Evolutionary conservation across 2,113 vertebrate genomes (phyloP).

Genomic region (Regulus satrapa): DNA sequence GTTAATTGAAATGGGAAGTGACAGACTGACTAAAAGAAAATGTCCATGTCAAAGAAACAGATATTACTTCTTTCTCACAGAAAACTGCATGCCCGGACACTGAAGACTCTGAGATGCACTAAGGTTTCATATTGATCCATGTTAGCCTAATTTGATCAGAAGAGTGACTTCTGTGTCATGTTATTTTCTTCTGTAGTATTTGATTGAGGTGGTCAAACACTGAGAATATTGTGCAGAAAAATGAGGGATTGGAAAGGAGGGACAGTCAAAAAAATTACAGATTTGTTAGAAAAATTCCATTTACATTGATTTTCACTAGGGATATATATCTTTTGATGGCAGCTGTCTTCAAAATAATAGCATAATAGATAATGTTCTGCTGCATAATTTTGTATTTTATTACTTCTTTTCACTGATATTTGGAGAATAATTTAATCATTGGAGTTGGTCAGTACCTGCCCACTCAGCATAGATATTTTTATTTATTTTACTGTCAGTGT

Average conservation of each 20-base stretch:
- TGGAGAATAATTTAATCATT: background rate
- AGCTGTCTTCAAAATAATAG: slow-evolving; percentile 19
- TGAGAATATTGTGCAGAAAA: background rate
- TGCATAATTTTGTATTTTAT: background rate
- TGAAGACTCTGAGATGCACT: slow-evolving; percentile 26
- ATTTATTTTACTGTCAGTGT: background rate
- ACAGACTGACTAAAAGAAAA: slow-evolving; percentile 85
- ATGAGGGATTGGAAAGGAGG: background rate
- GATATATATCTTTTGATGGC: slow-evolving; percentile 1
- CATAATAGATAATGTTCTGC: background rate
- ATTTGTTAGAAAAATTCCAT: background rate
- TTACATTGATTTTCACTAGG: background rate
- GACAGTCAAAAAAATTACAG: background rate
- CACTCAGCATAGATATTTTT: background rate
- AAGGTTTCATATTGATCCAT: slow-evolving; percentile 70
- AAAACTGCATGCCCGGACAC: slow-evolving; percentile 62
- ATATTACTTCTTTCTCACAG: slow-evolving; percentile 73
- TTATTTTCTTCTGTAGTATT: slow-evolving; percentile 36
- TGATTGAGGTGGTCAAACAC: slow-evolving; percentile 41
- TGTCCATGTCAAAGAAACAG: slow-evolving; percentile 73
- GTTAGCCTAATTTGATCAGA: slow-evolving; percentile 76
- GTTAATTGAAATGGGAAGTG: slow-evolving; percentile 88
- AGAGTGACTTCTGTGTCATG: slow-evolving; percentile 36
- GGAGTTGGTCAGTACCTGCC: background rate
- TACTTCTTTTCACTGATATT: background rate